Conservation (phyloP, 2,888 invertebrate species). For the Scaptomyza reducta region DNA sequence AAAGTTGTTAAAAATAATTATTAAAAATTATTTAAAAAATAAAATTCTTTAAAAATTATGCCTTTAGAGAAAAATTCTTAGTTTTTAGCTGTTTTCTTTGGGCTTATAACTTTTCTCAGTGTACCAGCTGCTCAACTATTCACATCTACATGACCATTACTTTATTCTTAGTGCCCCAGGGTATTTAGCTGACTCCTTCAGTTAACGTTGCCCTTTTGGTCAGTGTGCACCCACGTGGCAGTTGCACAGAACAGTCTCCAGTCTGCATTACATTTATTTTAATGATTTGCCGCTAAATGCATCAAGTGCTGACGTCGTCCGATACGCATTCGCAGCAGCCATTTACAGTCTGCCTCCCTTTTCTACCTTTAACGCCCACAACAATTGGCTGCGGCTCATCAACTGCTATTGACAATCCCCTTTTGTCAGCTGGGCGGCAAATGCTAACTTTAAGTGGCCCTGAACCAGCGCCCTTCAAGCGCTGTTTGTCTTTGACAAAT, state of each 20-base stretch:
- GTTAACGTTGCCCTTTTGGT: slow-evolving; percentile 18
- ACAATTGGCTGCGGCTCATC: slow-evolving; percentile 74
- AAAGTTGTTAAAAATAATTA: too few relatives aligned
- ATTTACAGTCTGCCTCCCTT: not conserved
- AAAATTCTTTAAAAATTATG: too few relatives aligned
- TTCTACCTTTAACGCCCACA: slow-evolving; percentile 66
- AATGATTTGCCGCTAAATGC: slow-evolving; percentile 48
- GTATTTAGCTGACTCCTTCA: slow-evolving; percentile 41
- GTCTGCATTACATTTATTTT: slow-evolving; percentile 63
- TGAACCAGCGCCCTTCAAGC: slow-evolving; percentile 26
- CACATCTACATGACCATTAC: slow-evolving; percentile 63
- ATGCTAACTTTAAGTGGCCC: slow-evolving; percentile 62
- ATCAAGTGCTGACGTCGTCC: slow-evolving; percentile 58
- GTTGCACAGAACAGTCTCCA: not conserved
- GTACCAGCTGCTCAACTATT: slow-evolving; percentile 7
- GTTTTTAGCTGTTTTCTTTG: not conserved
- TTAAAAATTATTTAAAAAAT: too few relatives aligned
- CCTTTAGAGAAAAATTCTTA: too few relatives aligned
- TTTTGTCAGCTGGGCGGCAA: slow-evolving; percentile 23
- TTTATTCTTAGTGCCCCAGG: slow-evolving; percentile 7
- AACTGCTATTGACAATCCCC: slow-evolving; percentile 54
- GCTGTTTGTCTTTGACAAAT: slow-evolving; percentile 67
- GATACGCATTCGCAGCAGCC: slow-evolving; percentile 23
- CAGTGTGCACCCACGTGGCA: slow-evolving; percentile 26
- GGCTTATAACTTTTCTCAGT: not conserved